phyloP scores from a whole-genome alignment of 2,888 invertebrate species.

The Serripes groenlandicus region DNA sequence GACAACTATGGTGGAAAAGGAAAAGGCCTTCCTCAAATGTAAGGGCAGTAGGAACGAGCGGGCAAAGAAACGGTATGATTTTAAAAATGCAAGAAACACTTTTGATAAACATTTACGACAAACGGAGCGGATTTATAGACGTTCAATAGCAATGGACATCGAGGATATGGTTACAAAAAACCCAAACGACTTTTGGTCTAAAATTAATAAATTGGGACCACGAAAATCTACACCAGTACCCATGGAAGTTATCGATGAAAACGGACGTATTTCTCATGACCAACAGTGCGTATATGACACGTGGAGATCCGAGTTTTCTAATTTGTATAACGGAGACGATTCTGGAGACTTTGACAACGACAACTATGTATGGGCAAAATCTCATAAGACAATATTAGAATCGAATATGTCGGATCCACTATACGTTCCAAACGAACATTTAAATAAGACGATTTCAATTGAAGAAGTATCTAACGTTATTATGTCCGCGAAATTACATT shows the following conservation, averaged over 20 bases:
- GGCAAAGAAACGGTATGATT: neutral
- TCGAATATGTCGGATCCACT: constrained; percentile 27
- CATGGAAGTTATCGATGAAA: constrained; percentile 18
- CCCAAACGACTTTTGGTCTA: constrained; percentile 52
- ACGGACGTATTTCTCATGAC: neutral
- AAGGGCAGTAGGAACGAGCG: neutral
- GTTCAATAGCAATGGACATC: constrained; percentile 21
- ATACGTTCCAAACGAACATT: constrained; percentile 1
- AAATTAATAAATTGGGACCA: constrained; percentile 48
- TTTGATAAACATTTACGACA: constrained; percentile 28
- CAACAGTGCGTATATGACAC: constrained; percentile 21
- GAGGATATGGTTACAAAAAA: constrained; percentile 31
- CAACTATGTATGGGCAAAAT: constrained; percentile 17
- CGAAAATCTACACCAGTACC: constrained; percentile 33
- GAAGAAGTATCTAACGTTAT: constrained; percentile 29
- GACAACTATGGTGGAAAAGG: constrained; percentile 16
- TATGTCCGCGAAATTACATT: constrained; percentile 16
- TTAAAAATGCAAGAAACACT: neutral
- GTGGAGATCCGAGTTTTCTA: constrained; percentile 37
- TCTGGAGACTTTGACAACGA: constrained; percentile 19
- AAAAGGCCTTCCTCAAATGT: constrained; percentile 27
- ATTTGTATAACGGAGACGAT: constrained; percentile 32
- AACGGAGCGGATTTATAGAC: constrained; percentile 36
- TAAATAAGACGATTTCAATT: constrained; percentile 29
- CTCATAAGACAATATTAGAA: constrained; percentile 42